Evolutionary conservation across 2,888 invertebrate species (phyloP), one percentile per base, ranked within the genome.

Genomic region (Phanerotoma sp.): DNA sequence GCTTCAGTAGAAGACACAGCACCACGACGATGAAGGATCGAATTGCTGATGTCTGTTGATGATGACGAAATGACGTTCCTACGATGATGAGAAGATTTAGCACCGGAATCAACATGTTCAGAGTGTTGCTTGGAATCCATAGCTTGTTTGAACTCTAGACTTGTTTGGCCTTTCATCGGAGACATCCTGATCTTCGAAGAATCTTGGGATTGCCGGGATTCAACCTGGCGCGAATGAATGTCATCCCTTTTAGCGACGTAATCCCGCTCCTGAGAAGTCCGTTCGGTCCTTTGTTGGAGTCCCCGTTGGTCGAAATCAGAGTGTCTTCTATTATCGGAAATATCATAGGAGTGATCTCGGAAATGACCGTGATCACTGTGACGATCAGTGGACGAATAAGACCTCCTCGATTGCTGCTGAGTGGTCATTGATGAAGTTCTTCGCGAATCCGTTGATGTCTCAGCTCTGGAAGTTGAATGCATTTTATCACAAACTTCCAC

Each of bases 21-120:
- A 15, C 86, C 85, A 70, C 89, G 90, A 37, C 92, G 84, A 73
- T 91, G 89, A 30, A 92, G 81, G 40, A 92, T 87, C 37, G 90
- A 82, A 69, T 93, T 92, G 46, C 82, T 83, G 3, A 89, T 83
- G 64, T 90, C 85, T n/a, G 86, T 83, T 51, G 88, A 84, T 0
- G 89, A 86, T 0, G 78, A 75, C 1, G 88, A 84, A 58, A 92
- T 83, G 44, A 89, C 83, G 58, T 86, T 91, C 68, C 87, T 86
- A 38, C 89, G 83, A 68, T 91, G 91, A 70, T 89, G 87, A 61
- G 61, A 64, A 6, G 64, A 63, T 42, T 72, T 73, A 1, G 62
- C 28, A 1, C 51, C 35, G 0, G 69, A 64, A 28, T 69, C 67
- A 4, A 60, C 28, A 4, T 63, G 63, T 11, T 41, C 21, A 10